Conservation (phyloP, 2,113 vertebrate species). For the Phaethon lepturus region DNA sequence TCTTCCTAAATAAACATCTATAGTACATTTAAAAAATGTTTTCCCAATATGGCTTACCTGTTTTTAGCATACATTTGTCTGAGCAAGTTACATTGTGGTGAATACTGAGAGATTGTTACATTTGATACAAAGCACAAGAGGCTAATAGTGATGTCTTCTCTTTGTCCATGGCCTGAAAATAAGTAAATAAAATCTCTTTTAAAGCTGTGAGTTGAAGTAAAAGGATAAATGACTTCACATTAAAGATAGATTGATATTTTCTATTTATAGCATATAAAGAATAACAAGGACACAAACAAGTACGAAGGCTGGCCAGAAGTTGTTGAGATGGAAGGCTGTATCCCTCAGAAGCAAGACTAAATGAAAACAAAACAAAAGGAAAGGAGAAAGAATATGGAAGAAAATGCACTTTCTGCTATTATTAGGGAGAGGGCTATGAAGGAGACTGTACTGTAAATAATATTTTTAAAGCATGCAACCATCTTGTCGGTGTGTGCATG, state of each 20-base stretch:
- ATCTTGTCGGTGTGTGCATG: slow-evolving; percentile 77
- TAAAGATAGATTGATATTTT: background rate
- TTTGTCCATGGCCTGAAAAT: background rate
- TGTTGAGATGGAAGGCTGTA: slow-evolving; percentile 97
- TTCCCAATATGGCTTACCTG: background rate
- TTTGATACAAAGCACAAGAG: background rate
- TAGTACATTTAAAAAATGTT: background rate
- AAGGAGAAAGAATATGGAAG: background rate
- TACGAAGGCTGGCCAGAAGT: slow-evolving; percentile 99
- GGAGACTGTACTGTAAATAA: slow-evolving; percentile 64
- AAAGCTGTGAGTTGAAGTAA: background rate
- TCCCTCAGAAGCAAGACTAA: slow-evolving; percentile 88
- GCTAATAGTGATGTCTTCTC: background rate
- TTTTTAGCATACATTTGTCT: background rate
- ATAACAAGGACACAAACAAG: slow-evolving; percentile 94
- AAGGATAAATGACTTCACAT: background rate
- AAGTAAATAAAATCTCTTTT: background rate
- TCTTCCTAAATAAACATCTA: background rate
- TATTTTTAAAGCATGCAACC: slow-evolving; percentile 75
- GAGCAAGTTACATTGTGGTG: background rate
- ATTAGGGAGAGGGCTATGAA: slow-evolving; percentile 44
- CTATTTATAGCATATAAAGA: slow-evolving; percentile 90
- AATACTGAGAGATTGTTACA: background rate
- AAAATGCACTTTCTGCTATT: slow-evolving; percentile 62
- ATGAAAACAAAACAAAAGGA: background rate